Evolutionary conservation across 1,140 invertebrate genomes (phyloP).

Genomic region (Trinorchestia longiramus): DNA sequence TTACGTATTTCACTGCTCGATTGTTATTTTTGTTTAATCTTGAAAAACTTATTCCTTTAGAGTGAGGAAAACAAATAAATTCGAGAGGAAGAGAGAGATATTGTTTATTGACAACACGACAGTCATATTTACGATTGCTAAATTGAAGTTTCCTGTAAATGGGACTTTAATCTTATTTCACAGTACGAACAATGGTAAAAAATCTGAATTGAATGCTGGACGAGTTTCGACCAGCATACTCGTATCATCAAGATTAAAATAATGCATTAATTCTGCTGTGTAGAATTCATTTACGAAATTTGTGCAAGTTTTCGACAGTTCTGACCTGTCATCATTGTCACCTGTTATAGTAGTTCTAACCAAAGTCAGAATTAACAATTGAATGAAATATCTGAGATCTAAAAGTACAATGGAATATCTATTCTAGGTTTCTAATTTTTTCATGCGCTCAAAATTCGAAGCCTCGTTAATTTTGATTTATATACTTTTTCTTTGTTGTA

Average conservation of each 20-base stretch:
- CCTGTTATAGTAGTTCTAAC: not conserved
- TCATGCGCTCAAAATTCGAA: not conserved
- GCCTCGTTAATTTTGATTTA: too few species aligned
- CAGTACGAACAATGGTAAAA: not conserved
- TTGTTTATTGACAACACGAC: not conserved
- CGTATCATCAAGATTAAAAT: not conserved
- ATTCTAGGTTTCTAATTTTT: not conserved
- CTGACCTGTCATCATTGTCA: not conserved
- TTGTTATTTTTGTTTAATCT: too few species aligned
- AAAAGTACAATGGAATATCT: not conserved
- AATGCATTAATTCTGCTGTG: not conserved
- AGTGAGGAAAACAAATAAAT: not conserved
- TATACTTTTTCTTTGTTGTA: too few species aligned
- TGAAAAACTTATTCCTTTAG: too few species aligned
- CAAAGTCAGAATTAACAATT: not conserved
- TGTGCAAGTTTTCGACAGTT: not conserved
- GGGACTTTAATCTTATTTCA: not conserved
- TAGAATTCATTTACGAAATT: not conserved
- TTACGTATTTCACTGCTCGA: too few species aligned
- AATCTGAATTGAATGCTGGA: not conserved
- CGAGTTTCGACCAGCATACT: not conserved
- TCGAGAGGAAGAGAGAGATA: not conserved
- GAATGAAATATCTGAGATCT: not conserved
- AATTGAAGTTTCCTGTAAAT: not conserved
- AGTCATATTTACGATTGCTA: not conserved